Base-by-base conservation (phyloP, 2,797 vertebrate genomes). In the Rhyacichthys aspro region DNA sequence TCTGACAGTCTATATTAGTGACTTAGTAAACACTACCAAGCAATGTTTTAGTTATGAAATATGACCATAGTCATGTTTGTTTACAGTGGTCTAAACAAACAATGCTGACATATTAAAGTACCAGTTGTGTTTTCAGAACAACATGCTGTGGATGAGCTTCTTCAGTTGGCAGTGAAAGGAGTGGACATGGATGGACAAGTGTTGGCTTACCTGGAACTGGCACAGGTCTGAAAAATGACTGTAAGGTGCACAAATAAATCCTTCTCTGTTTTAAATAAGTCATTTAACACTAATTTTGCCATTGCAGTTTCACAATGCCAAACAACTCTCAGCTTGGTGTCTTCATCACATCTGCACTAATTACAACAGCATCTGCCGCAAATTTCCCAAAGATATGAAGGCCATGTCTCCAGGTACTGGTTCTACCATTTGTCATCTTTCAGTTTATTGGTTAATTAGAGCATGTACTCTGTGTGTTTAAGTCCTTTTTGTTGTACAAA, bases 321-420 rank as follows among this genome's bases (percentile, higher is more conserved):
- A 86, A 82, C 95, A 97, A 70, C 78, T 96, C 32, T 93, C 93
- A 0, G 87, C 90, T 11, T 97, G 95, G 95, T 96, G 95, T 87
- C 93, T 96, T 52, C 95, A 97, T 78, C 94, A 95, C 90, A 94
- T 97, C 91, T 96, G 94, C 88, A 97, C 95, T 79, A 96, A 96
- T 88, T 97, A 96, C 86, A 96, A 97, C 63, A 93, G 93, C 50
- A 93, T 96, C 67, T 96, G 95, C 80, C 94, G 94, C 86, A 95
- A 95, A 84, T 96, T 95, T 78, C 95, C 95, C 58, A 94, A 95
- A 56, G 94, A 96, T 76, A 96, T 97, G 95, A 96, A 96, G 85
- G 89, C 84, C 79, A 96, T 96, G 94, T 92, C 91, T 55, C 78
- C 93, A 92, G 94, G 94, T 95, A 93, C 43, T 16, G 1, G 8